Evolutionary conservation across 2,797 vertebrate genomes (phyloP).

Genomic region (Hippoglossus hippoglossus): DNA sequence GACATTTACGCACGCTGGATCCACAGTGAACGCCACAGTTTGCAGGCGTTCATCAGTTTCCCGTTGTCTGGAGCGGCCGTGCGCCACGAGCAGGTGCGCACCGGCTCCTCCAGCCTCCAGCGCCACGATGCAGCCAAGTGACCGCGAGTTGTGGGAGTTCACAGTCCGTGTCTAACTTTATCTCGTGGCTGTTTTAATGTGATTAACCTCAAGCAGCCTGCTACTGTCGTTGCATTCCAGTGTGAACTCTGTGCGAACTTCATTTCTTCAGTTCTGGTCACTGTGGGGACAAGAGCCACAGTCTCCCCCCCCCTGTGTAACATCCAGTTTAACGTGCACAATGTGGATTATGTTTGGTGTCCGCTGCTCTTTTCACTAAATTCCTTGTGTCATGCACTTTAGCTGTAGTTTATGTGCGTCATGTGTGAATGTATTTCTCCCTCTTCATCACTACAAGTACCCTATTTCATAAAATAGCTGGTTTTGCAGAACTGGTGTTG

Average conservation of each 20-base stretch:
- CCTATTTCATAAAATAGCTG: too few relatives aligned
- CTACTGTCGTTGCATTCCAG: not conserved
- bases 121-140: not conserved
- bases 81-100: conserved; percentile 60
- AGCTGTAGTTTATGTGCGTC: not conserved
- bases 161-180: conserved; percentile 59
- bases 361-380: not conserved
- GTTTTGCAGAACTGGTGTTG: too few relatives aligned
- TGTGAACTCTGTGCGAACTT: conserved; percentile 24
- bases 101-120: too few relatives aligned
- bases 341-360: not conserved
- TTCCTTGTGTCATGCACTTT: not conserved
- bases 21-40: too few relatives aligned
- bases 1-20: too few relatives aligned
- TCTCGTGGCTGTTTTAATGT: conserved; percentile 69
- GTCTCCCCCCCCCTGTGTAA: too few relatives aligned
- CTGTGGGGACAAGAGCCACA: fast-evolving
- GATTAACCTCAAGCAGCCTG: conserved; percentile 51
- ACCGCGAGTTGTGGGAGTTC: conserved; percentile 38
- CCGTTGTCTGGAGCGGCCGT: conserved; percentile 22
- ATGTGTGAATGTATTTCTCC: too few relatives aligned
- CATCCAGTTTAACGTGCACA: not conserved
- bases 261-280: not conserved
- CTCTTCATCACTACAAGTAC: too few relatives aligned
- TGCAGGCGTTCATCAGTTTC: not conserved